Evolutionary conservation across 2,797 vertebrate genomes (phyloP).

Genomic region (Pempheris klunzingeri): DNA sequence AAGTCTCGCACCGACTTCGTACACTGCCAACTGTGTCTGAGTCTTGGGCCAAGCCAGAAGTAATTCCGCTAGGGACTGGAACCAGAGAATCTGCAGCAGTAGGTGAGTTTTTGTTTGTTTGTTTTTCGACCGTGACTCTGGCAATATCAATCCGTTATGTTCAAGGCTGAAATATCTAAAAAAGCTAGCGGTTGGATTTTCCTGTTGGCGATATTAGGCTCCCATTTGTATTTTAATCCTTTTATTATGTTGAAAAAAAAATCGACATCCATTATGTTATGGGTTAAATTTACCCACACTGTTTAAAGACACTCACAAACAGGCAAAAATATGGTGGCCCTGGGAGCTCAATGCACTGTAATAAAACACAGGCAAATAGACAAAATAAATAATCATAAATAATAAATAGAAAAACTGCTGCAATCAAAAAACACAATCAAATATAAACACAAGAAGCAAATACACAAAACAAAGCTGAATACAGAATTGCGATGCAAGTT

Average conservation of each 20-base stretch:
- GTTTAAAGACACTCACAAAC: too few relatives aligned
- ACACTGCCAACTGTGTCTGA: conserved; percentile 16
- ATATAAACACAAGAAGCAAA: too few relatives aligned
- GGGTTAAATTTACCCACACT: background rate
- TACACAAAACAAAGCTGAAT: too few relatives aligned
- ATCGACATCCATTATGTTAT: background rate
- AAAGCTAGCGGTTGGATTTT: background rate
- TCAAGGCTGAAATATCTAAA: background rate
- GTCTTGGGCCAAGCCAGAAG: conserved; percentile 6
- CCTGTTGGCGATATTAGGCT: too few relatives aligned
- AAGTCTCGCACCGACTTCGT: conserved; percentile 34
- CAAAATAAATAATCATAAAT: too few relatives aligned
- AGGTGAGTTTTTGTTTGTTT: conserved; percentile 20
- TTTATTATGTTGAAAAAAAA: background rate
- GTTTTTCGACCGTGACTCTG: background rate
- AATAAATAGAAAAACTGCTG: too few relatives aligned
- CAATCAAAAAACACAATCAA: too few relatives aligned
- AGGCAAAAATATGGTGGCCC: too few relatives aligned
- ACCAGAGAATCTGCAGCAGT: conserved; percentile 4
- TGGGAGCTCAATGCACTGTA: too few relatives aligned
- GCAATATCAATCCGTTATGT: background rate
- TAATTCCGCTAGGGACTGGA: conserved; percentile 16
- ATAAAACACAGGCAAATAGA: too few relatives aligned
- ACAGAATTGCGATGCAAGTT: too few relatives aligned
- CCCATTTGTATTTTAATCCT: background rate